Conservation (phyloP, 1,140 invertebrate species). For the Sycophila sp. region DNA sequence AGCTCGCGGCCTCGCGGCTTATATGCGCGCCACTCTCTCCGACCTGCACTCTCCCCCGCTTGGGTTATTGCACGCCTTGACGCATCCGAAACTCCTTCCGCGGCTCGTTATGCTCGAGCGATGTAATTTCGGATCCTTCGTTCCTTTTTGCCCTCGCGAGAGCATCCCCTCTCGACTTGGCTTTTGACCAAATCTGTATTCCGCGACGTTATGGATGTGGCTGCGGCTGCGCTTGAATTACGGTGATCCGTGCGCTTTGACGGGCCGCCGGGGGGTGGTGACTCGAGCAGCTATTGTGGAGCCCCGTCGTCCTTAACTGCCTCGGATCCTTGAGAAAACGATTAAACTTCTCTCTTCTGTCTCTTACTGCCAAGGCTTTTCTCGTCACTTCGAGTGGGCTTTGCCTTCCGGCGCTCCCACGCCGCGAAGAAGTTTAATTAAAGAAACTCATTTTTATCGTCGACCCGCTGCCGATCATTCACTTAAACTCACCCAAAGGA, state of each 20-base stretch:
- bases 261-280: not conserved
- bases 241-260: not conserved
- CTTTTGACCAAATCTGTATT: not conserved
- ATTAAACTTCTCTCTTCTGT: conserved; percentile 9
- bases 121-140: not conserved
- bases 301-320: not conserved
- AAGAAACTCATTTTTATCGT: conserved; percentile 10
- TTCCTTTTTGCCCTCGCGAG: not conserved
- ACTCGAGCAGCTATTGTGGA: not conserved
- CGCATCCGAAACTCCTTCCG: no score
- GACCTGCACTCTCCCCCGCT: no score
- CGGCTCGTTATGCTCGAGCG: not conserved
- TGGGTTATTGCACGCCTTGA: not conserved
- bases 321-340: conserved; percentile 5
- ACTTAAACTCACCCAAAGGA: not conserved
- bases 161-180: not conserved
- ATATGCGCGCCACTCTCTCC: not conserved
- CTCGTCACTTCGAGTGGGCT: not conserved
- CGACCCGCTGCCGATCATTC: not conserved
- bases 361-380: not conserved
- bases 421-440: not conserved
- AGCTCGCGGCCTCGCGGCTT: not conserved
- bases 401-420: not conserved
- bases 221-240: not conserved
- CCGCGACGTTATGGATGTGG: not conserved